Conservation (phyloP, 2,113 vertebrate species). For the Paraplagusia blochii region DNA sequence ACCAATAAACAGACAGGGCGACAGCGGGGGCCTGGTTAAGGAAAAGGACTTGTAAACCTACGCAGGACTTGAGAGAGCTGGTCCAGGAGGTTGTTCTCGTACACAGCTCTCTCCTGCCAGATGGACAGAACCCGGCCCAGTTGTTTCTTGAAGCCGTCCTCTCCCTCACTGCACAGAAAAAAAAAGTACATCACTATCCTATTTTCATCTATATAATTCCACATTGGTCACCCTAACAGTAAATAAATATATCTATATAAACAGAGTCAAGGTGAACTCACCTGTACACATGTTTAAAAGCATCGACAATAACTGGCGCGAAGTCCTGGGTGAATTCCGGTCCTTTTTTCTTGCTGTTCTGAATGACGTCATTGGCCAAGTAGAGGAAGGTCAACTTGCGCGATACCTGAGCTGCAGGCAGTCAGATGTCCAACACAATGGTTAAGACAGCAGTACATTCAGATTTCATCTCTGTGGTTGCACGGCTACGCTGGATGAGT, state of each 20-base stretch:
- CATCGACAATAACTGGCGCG: slow-evolving; percentile 93
- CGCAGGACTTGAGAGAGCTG: slow-evolving; percentile 91
- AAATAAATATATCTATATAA: neutral
- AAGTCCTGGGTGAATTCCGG: slow-evolving; percentile 98
- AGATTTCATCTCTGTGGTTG: slow-evolving; percentile 3
- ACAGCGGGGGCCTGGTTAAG: too few relatives aligned
- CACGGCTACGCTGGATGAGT: neutral
- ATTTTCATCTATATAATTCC: too few relatives aligned
- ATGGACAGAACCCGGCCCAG: slow-evolving; percentile 92
- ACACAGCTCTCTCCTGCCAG: slow-evolving; percentile 98
- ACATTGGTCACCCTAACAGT: too few relatives aligned
- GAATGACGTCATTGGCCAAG: slow-evolving; percentile 98
- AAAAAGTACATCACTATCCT: neutral
- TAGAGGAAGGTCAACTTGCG: slow-evolving; percentile 98
- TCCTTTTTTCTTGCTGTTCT: slow-evolving; percentile 99
- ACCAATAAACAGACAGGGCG: too few relatives aligned
- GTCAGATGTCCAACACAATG: slow-evolving; percentile 3
- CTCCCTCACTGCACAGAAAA: slow-evolving; percentile 82
- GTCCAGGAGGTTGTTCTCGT: slow-evolving; percentile 92
- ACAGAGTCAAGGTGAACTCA: slow-evolving; percentile 57
- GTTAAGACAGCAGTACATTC: neutral
- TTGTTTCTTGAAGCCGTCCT: slow-evolving; percentile 95
- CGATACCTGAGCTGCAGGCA: slow-evolving; percentile 84
- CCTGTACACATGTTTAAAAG: slow-evolving; percentile 97
- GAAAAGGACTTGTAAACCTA: slow-evolving; percentile 76